A percentile compares a stretch with the other conserved stretches of the same genome.
Conservation (phyloP, 2,888 invertebrate species). For the Itoplectis maculator region DNA sequence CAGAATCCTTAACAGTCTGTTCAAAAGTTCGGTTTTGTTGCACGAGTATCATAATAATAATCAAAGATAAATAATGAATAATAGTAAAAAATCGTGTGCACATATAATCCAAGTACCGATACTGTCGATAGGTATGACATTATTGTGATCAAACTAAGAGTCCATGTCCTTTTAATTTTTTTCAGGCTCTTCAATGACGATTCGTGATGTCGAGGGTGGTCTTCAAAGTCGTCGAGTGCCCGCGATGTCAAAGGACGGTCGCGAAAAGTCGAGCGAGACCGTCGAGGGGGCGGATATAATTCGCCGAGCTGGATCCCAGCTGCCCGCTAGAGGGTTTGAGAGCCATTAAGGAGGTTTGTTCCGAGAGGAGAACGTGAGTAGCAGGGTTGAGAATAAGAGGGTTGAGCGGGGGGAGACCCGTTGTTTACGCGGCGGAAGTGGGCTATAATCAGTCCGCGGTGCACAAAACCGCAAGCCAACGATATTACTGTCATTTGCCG, state of each 20-base stretch:
- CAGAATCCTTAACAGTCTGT: slow-evolving; percentile 29
- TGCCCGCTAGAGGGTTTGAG: slow-evolving; percentile 60
- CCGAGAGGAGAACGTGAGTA: slow-evolving; percentile 43
- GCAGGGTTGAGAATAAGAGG: slow-evolving; percentile 31
- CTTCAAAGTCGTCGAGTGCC: background rate
- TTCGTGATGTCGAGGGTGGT: slow-evolving; percentile 2
- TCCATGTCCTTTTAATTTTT: background rate
- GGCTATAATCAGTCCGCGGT: slow-evolving; percentile 82
- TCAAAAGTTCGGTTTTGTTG: no score
- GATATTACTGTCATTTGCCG: slow-evolving; percentile 83
- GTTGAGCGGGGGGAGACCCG: slow-evolving; percentile 66
- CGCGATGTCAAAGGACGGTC: slow-evolving; percentile 4
- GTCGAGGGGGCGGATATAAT: slow-evolving; percentile 42
- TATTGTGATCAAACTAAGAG: background rate
- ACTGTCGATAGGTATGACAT: no score
- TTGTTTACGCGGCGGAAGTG: slow-evolving; percentile 82
- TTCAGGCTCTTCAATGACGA: background rate
- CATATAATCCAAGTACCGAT: no score
- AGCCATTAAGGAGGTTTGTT: slow-evolving; percentile 78
- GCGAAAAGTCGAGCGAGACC: slow-evolving; percentile 28
- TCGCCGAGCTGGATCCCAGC: slow-evolving; percentile 40
- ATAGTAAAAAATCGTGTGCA: no score
- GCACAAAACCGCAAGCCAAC: slow-evolving; percentile 81
- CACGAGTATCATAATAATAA: no score
- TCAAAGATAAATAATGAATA: no score